phyloP scores from a whole-genome alignment of 1,140 invertebrate species.

The Meloidogyne floridensis region DNA sequence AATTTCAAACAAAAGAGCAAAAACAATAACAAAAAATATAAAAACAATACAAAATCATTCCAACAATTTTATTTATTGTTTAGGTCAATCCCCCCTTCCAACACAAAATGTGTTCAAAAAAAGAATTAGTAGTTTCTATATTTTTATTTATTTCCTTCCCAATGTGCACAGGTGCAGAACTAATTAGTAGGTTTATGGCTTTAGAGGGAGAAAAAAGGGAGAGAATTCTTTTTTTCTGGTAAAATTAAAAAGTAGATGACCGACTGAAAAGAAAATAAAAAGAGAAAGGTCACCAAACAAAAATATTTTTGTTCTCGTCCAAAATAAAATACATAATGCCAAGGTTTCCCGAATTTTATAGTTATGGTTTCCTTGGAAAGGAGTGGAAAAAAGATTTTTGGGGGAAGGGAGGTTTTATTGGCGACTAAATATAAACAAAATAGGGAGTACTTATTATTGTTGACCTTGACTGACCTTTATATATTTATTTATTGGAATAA shows the following conservation, averaged over 20 bases:
- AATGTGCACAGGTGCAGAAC: slow-evolving; percentile 8
- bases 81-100: background rate
- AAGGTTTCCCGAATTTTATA: background rate
- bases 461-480: slow-evolving; percentile 1
- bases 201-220: background rate
- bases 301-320: background rate
- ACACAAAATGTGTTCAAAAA: slow-evolving; percentile 3
- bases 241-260: background rate
- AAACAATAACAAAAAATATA: background rate
- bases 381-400: background rate
- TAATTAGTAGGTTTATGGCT: slow-evolving; percentile 9
- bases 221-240: too few species aligned
- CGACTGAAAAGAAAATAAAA: background rate
- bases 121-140: background rate
- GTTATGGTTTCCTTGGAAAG: background rate
- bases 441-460: background rate
- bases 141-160: slow-evolving; percentile 1
- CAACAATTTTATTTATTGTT: background rate
- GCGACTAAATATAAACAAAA: background rate
- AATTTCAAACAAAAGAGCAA: background rate
- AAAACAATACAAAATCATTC: slow-evolving; percentile 6
- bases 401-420: background rate
- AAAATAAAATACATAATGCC: background rate
- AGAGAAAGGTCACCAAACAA: background rate
- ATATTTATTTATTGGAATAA: background rate